Conservation (phyloP, 1,140 invertebrate genomes). For the Proales similis region DNA sequence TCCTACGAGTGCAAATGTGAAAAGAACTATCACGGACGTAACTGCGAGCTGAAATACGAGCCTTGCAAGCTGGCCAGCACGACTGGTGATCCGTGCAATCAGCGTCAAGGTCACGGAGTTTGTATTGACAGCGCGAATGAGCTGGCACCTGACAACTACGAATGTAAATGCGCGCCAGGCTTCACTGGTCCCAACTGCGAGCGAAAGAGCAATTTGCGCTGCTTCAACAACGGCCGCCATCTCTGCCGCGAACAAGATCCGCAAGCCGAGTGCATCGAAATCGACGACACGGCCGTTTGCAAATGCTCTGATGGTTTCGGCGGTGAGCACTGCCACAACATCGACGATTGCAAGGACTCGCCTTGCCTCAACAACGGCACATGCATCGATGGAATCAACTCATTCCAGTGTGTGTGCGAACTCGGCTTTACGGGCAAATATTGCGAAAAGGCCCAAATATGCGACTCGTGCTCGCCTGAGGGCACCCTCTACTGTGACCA, state of each 20-base stretch:
- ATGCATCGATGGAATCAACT: constrained; percentile 40
- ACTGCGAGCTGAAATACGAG: constrained; percentile 62
- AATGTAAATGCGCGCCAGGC: constrained; percentile 17
- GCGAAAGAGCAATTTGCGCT: neutral
- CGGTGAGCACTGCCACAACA: neutral
- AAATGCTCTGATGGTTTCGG: constrained; percentile 32
- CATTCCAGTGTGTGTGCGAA: constrained; percentile 40
- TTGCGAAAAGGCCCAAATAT: constrained; percentile 19
- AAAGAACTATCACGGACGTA: constrained; percentile 56
- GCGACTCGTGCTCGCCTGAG: neutral
- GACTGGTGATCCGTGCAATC: constrained; percentile 33
- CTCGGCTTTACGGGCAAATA: constrained; percentile 13
- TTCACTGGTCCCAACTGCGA: constrained; percentile 34
- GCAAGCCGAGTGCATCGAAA: constrained; percentile 29
- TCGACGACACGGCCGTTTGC: constrained; percentile 22
- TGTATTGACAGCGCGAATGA: constrained; percentile 1
- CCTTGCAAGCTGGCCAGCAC: constrained; percentile 3
- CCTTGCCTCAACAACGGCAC: constrained; percentile 33
- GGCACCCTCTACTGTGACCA: constrained; percentile 39
- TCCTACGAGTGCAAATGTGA: constrained; percentile 28
- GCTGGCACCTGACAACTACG: neutral
- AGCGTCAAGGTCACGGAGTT: constrained; percentile 6
- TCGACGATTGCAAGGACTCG: constrained; percentile 9
- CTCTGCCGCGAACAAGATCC: constrained; percentile 27
- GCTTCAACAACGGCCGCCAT: constrained; percentile 19